Evolutionary conservation across 2,113 vertebrate species (phyloP).

Genomic region (Brachypteracias leptosomus): DNA sequence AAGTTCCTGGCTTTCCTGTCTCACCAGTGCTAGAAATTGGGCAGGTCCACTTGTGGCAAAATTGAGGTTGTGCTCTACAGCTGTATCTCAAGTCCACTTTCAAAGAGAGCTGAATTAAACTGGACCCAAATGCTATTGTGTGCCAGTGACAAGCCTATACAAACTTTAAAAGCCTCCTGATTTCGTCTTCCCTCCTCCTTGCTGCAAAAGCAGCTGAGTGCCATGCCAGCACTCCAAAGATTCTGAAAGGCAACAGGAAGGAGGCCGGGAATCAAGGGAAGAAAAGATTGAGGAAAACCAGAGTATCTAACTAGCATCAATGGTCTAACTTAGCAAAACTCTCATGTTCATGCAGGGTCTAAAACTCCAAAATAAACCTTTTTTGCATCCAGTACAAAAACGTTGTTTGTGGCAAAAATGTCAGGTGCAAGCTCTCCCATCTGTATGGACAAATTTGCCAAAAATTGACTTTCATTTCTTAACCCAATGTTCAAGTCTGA

Average conservation of each 20-base stretch:
- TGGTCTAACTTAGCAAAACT: not conserved
- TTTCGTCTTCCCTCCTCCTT: not conserved
- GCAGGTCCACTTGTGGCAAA: not conserved
- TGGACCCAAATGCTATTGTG: not conserved
- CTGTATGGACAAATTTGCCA: not conserved
- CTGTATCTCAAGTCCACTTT: not conserved
- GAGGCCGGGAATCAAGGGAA: not conserved
- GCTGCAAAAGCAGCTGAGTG: not conserved
- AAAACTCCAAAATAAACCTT: not conserved
- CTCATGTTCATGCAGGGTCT: not conserved
- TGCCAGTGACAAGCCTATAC: not conserved
- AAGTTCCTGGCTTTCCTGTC: not conserved
- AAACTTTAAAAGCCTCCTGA: not conserved
- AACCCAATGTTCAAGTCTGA: not conserved
- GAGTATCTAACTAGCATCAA: not conserved
- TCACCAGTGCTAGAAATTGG: not conserved
- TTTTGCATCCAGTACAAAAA: not conserved
- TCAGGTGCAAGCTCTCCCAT: not conserved
- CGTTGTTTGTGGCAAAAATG: not conserved
- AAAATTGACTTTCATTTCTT: not conserved
- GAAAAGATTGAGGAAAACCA: not conserved
- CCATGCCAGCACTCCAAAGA: not conserved
- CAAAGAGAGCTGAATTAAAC: not conserved
- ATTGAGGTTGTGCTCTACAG: not conserved
- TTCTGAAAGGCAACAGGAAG: not conserved